Conservation (phyloP, 2,888 invertebrate genomes). For the Drosophila recens region DNA sequence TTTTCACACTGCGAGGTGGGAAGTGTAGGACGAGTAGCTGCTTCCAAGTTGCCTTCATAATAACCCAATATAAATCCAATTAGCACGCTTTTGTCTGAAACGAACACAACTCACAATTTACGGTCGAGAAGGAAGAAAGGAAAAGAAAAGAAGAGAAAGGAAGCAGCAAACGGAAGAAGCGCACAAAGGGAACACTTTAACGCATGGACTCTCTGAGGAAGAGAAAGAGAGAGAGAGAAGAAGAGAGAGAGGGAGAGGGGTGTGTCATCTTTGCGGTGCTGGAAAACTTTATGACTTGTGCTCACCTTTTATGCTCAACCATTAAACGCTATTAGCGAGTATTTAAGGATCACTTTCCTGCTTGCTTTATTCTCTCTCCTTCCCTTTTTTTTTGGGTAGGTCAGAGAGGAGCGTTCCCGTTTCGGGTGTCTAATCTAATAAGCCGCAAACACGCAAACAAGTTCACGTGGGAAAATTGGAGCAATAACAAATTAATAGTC, state of each 20-base stretch:
- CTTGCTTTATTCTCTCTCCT: no score
- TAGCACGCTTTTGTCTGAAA: constrained; percentile 76
- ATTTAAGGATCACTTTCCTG: constrained; percentile 73
- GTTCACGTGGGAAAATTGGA: constrained; percentile 84
- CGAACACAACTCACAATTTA: constrained; percentile 43
- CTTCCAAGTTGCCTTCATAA: constrained; percentile 44
- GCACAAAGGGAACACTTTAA: constrained; percentile 64
- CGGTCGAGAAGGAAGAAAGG: constrained; percentile 1
- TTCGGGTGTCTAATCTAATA: constrained; percentile 79
- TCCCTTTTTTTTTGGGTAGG: constrained; percentile 57
- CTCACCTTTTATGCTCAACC: constrained; percentile 73
- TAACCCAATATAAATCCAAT: constrained; percentile 76
- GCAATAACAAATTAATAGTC: constrained; percentile 56
- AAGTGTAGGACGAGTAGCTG: constrained; percentile 25
- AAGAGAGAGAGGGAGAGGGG: no score
- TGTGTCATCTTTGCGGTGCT: constrained; percentile 46
- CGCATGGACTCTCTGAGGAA: constrained; percentile 18
- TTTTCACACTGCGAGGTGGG: constrained; percentile 55
- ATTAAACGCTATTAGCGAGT: constrained; percentile 81
- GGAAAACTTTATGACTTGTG: constrained; percentile 77
- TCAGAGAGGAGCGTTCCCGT: constrained; percentile 35
- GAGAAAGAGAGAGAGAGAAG: neutral
- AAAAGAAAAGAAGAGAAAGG: constrained; percentile 30
- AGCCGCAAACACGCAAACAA: constrained; percentile 81
- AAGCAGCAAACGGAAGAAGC: constrained; percentile 48